phyloP scores from a whole-genome alignment of 2,113 vertebrate genomes.

The Solenodon paradoxus region DNA sequence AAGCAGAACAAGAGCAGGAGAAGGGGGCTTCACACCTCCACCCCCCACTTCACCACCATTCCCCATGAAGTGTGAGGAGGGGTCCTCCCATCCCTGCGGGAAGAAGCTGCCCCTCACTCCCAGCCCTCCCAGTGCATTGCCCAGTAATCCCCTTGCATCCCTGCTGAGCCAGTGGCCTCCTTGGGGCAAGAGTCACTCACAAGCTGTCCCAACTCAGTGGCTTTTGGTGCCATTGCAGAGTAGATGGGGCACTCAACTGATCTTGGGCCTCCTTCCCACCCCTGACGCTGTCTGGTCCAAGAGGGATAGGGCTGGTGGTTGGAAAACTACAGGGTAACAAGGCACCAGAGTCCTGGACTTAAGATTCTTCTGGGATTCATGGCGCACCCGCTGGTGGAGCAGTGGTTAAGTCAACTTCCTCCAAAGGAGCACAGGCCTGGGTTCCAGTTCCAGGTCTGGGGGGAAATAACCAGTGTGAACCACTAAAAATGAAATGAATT shows the following conservation, averaged over 20 bases:
- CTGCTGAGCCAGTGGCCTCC: not conserved
- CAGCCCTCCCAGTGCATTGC: not conserved
- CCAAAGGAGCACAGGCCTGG: too few species aligned
- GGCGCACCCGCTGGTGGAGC: too few species aligned
- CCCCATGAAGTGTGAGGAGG: too few species aligned
- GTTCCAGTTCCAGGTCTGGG: too few species aligned
- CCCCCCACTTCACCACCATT: not conserved
- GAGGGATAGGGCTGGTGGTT: not conserved
- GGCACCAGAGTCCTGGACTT: not conserved
- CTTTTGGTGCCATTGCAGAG: not conserved
- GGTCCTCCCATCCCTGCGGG: not conserved
- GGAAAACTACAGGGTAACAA: not conserved
- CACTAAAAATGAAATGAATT: too few species aligned
- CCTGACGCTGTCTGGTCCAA: not conserved
- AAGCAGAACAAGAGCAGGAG: not conserved
- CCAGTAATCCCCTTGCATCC: fast-evolving
- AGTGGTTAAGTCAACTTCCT: too few species aligned
- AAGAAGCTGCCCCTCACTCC: not conserved
- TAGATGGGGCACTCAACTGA: not conserved
- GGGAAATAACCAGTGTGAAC: too few species aligned
- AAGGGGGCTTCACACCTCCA: not conserved
- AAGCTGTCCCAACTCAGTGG: not conserved
- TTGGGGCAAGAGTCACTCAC: not conserved
- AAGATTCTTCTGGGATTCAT: not conserved
- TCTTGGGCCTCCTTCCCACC: not conserved